Evolutionary conservation across 2,888 invertebrate species (phyloP), one percentile per base, ranked within the genome.

Genomic region (Pollenia angustigena): DNA sequence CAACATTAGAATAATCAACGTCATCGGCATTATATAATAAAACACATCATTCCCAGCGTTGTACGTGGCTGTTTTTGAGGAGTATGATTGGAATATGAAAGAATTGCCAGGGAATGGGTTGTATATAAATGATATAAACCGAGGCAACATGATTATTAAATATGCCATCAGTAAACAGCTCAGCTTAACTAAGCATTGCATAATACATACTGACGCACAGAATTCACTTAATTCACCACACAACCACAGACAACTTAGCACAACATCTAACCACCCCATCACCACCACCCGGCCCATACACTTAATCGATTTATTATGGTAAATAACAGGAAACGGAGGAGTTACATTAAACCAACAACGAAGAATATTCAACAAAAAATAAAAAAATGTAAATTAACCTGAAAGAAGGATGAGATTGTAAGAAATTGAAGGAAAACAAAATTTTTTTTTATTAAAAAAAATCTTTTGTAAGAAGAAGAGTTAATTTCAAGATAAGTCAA

Each of bases 241-340:
- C 71, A 69, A 85, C 85, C 85, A 87, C 81, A 87, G 75, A 85
- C 82, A 87, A 85, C 76, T 87, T 87, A 78, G 74, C 76, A 84
- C 80, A 62, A 75, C 81, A 81, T 42, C 80, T 66, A 85, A 85
- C 74, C 79, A 56, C 72, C 80, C 64, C 80, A 32, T 32, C 80
- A 68, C 48, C 85, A 58, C 46, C 52, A 81, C 52, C 80, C 66
- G n/a, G 23, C 66, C 66, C 8, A 14, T 9, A 12, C 46, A 42
- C 81, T 81, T 88, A 88, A 88, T 89, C 88, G 89, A 88, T 89
- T 89, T 88, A 87, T 86, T 88, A 88, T 88, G 88, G 88, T 88
- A 86, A 88, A 88, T 72, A 80, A 87, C 74, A 80, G 82, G 86
- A 85, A 86, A 83, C 60, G 75, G 76, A 82, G 80, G 78, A 72